A percentile compares a stretch with the other conserved stretches of the same genome.
Conservation (phyloP, 2,797 vertebrate genomes). For the Numenius phaeopus region DNA sequence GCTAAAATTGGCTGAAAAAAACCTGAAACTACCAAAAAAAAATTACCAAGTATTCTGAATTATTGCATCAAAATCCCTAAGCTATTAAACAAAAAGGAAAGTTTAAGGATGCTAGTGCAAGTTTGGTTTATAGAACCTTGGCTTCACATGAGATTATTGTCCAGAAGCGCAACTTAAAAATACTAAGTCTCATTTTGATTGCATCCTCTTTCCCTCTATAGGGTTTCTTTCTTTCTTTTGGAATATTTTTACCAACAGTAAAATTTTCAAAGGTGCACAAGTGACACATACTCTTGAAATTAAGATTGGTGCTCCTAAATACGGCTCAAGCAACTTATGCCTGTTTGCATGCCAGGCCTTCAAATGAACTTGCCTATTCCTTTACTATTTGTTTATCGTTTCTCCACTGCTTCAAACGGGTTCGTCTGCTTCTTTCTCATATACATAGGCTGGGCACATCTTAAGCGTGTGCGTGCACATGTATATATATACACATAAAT, state of each 20-base stretch:
- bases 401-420: not conserved
- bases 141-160: not conserved
- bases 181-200: not conserved
- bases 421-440: not conserved
- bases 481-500: too few relatives aligned
- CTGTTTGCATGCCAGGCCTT: not conserved
- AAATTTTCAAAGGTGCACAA: not conserved
- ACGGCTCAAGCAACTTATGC: fast-evolving
- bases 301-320: not conserved
- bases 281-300: not conserved
- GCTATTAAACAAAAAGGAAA: not conserved
- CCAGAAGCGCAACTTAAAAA: not conserved
- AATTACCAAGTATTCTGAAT: not conserved
- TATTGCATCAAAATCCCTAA: not conserved
- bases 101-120: not conserved
- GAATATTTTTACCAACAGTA: not conserved
- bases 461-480: not conserved
- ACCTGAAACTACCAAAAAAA: not conserved
- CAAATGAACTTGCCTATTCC: not conserved
- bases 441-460: not conserved
- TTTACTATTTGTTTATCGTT: not conserved
- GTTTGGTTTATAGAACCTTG: not conserved
- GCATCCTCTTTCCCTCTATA: not conserved
- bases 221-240: not conserved
- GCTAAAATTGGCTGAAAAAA: not conserved